Evolutionary conservation across 2,888 invertebrate genomes (phyloP).

Genomic region (Drosophila macrospina): DNA sequence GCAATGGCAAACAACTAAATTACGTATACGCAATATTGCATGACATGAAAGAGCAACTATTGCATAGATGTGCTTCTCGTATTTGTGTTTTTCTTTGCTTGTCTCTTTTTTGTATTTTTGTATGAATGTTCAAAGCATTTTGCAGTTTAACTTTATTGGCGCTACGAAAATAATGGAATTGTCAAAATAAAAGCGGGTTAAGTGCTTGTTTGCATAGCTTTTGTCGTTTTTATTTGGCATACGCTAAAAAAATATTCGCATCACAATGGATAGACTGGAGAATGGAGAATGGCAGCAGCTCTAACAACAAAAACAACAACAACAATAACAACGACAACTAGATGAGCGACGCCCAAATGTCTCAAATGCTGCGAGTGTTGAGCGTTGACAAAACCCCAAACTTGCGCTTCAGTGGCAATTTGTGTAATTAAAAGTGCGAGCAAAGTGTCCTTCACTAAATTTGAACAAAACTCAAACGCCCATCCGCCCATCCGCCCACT

Average conservation of each 20-base stretch:
- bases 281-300: neutral
- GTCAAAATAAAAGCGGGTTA: constrained; percentile 78
- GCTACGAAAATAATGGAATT: constrained; percentile 75
- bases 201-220: constrained; percentile 79
- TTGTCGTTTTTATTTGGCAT: constrained; percentile 40
- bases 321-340: neutral
- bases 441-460: constrained; percentile 40
- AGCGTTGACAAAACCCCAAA: constrained; percentile 43
- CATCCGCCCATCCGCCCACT: constrained; percentile 22
- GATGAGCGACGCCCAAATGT: constrained; percentile 50
- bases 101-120: constrained; percentile 9
- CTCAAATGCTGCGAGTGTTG: constrained; percentile 41
- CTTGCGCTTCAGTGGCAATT: constrained; percentile 58
- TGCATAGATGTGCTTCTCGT: constrained; percentile 13
- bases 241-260: constrained; percentile 21
- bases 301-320: neutral
- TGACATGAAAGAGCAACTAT: constrained; percentile 37
- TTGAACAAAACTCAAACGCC: constrained; percentile 1
- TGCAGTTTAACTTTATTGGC: constrained; percentile 76
- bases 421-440: constrained; percentile 70
- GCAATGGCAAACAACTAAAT: constrained; percentile 62
- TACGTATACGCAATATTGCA: constrained; percentile 70
- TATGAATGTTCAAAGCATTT: constrained; percentile 55
- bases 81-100: constrained; percentile 5
- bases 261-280: constrained; percentile 41